Base-by-base conservation (phyloP, 2,888 invertebrate species). In the Nomada fabriciana region DNA sequence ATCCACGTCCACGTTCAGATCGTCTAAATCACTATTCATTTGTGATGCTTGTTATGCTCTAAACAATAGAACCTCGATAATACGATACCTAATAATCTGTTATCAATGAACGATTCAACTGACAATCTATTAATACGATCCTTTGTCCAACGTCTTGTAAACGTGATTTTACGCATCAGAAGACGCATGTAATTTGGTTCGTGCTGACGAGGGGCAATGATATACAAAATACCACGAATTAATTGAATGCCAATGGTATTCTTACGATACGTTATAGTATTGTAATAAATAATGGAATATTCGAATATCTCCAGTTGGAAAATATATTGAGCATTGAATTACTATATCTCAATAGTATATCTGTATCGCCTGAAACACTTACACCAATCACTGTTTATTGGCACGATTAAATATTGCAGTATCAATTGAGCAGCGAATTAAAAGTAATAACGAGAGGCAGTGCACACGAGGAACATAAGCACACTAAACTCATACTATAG, bases 11-110 rank as follows among this genome's bases (percentile, higher is more conserved):
- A 50, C 59, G 59, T 69, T 65, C 36, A 20, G 69, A n/a, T 64
- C 69, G 59, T 64, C 79, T 69, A 79, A 79, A 79, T 79, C 80
- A 59, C 79, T 70, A 79, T 79, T 70, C 79, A 79, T 79, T 79
- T 79, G 69, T n/a, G 79, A 36, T 60, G 69, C 63, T 70, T 64
- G 59, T 70, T 79, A 65, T 79, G 52, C 25, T 59, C 52, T 79
- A 79, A 79, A 79, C 79, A 79, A 70, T 79, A 53, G 79, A 69
- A 59, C 79, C 80, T 59, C 69, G 79, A 79, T 79, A 79, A 79
- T 70, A 80, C 52, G 64, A 70, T 69, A 79, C 80, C 80, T 79
- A 79, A 79, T 79, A 79, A 79, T 79, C 80, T 70, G 80, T 64
- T 64, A 65, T 69, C 68, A 50, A 57, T 59, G 64, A 65, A 79